phyloP scores from a whole-genome alignment of 2,888 invertebrate genomes.

The Drosophila sordidapex region DNA sequence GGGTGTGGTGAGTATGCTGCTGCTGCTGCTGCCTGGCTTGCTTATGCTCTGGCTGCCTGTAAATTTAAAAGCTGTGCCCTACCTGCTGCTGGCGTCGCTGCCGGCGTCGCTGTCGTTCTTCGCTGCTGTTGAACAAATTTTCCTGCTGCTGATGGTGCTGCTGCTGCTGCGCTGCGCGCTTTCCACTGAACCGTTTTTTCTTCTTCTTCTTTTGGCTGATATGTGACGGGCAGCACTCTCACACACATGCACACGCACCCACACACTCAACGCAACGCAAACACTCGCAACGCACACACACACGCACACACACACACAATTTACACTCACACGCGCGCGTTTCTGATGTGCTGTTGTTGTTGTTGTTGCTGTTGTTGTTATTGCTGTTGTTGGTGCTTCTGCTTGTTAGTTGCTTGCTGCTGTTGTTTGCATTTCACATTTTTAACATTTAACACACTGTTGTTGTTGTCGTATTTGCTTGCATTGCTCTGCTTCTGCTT shows the following conservation, averaged over 20 bases:
- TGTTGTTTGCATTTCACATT: conserved; percentile 50
- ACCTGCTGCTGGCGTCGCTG: conserved; percentile 69
- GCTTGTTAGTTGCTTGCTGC: conserved; percentile 31
- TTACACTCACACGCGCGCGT: conserved; percentile 55
- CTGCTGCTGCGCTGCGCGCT: conserved; percentile 35
- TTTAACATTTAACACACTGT: conserved; percentile 36
- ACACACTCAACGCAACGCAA: conserved; percentile 42
- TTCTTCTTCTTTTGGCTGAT: conserved; percentile 53
- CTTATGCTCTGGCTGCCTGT: conserved; percentile 65
- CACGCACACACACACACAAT: conserved; percentile 19
- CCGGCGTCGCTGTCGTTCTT: conserved; percentile 29
- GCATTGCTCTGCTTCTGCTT: conserved; percentile 21
- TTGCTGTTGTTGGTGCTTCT: conserved; percentile 27
- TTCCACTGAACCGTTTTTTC: conserved; percentile 47
- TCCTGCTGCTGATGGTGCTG: conserved; percentile 20
- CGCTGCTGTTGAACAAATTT: conserved; percentile 32
- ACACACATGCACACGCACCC: conserved; percentile 35
- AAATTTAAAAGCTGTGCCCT: conserved; percentile 62
- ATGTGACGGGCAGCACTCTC: conserved; percentile 65
- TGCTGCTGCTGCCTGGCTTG: conserved; percentile 17
- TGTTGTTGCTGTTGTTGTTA: conserved; percentile 7
- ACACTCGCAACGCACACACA: conserved; percentile 41
- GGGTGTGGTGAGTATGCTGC: conserved; percentile 83
- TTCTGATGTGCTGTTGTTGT: conserved; percentile 40
- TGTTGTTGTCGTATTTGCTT: conserved; percentile 15